Base-by-base conservation (phyloP, 35 echinoderm and acorn worm genomes). In the Ophiothrix spiculata region DNA sequence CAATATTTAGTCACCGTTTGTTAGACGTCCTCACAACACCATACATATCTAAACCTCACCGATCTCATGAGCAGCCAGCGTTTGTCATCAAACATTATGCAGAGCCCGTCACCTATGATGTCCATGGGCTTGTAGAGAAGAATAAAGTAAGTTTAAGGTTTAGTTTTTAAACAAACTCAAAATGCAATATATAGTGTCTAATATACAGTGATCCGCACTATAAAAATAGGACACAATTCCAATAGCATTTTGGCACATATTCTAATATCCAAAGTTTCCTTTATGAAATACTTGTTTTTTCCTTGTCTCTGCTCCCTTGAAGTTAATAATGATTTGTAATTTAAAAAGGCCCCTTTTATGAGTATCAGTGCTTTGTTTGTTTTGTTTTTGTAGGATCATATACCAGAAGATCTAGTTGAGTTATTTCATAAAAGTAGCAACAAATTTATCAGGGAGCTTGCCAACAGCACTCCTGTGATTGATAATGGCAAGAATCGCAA, bases 141-240 rank as follows among this genome's bases (percentile, higher is more conserved):
- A 98, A 92, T 75, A 98, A 98, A 84, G 95, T 98, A 90, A 84
- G n/a, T 64, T n/a, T n/a, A n/a, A n/a, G n/a, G n/a, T n/a, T n/a
- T n/a, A n/a, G n/a, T n/a, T n/a, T n/a, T n/a, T n/a, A n/a, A n/a
- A n/a, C n/a, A n/a, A n/a, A n/a, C n/a, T n/a, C n/a, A n/a, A n/a
- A n/a, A n/a, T n/a, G n/a, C n/a, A n/a, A n/a, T n/a, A n/a, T n/a
- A n/a, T n/a, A n/a, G n/a, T n/a, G n/a, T n/a, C n/a, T n/a, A n/a
- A n/a, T n/a, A n/a, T n/a, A n/a, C n/a, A n/a, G n/a, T n/a, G n/a
- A n/a, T n/a, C n/a, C n/a, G n/a, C n/a, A n/a, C n/a, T n/a, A n/a
- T n/a, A n/a, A n/a, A n/a, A n/a, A n/a, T n/a, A n/a, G n/a, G n/a
- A n/a, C n/a, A n/a, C n/a, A n/a, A n/a, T n/a, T n/a, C n/a, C n/a